Evolutionary conservation across 2,797 vertebrate genomes (phyloP), one percentile per base, ranked within the genome.

Genomic region (Heliangelus exortis): DNA sequence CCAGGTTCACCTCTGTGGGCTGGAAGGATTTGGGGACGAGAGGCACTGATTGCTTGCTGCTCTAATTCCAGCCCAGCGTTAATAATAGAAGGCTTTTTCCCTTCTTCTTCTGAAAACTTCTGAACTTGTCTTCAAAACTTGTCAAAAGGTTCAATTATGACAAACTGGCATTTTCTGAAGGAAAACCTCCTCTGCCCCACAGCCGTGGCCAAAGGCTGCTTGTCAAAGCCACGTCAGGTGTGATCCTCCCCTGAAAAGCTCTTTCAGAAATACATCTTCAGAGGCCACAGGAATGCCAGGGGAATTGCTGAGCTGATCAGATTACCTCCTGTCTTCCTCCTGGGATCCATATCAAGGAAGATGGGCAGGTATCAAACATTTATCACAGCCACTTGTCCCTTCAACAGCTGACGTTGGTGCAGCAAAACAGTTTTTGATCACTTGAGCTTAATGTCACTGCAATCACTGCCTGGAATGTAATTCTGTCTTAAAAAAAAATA

Each of bases 341-440:
- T 36, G 84, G 84, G 92, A 67, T 10, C 28, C 20, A 6, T 17
- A 72, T 61, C 75, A 11, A 34, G 74, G 78, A 89, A 92, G 87
- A 90, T 34, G 78, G 88, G 89, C 87, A 94, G 57, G 31, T 91
- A 95, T 77, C 95, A 95, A 79, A 92, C 55, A 48, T 91, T 95
- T 47, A 87, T 88, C 71, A 73, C 82, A 83, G 55, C 63, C 75
- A 41, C 66, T 85, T 81, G 82, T 81, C 72, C 89, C 91, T 94
- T 83, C 61, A 80, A 18, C 58, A 89, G 78, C 73, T 94, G 94
- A 87, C 69, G 81, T 0, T 33, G 91, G 75, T 53, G 82, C 75
- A 66, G 84, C 79, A 80, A 81, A 95, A 54, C 82, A 78, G 62
- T 3, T 91, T 94, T 89, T 85, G 94, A 90, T 94, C 93, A 50